Conservation (phyloP, 2,113 vertebrate species). For the Burhinus bistriatus region DNA sequence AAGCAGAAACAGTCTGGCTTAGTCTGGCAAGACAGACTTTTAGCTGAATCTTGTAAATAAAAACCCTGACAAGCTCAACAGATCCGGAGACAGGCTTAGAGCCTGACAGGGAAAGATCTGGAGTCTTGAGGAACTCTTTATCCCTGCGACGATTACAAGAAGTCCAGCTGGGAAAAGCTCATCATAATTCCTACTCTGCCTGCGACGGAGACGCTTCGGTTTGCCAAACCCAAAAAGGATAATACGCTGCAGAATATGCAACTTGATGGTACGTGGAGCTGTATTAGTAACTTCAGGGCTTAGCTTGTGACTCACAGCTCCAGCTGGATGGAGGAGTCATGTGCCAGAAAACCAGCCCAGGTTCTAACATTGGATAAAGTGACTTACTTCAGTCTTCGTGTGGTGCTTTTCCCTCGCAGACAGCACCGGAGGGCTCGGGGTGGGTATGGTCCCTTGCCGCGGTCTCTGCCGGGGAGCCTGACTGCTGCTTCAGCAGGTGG, state of each 20-base stretch:
- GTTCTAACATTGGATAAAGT: not conserved
- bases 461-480: not conserved
- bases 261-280: not conserved
- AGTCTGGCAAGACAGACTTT: constrained; percentile 30
- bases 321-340: not conserved
- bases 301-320: not conserved
- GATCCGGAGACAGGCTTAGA: constrained; percentile 1
- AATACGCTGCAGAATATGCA: not conserved
- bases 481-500: not conserved
- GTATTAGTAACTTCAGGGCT: not conserved
- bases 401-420: not conserved
- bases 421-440: too few relatives aligned
- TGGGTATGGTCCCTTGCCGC: not conserved
- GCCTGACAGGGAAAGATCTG: constrained; percentile 4
- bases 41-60: constrained; percentile 36
- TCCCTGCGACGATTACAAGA: constrained; percentile 9
- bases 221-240: not conserved
- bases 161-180: constrained; percentile 56
- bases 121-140: constrained; percentile 13
- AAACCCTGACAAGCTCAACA: constrained; percentile 16
- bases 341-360: not conserved
- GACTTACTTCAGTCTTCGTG: not conserved
- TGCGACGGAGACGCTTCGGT: fast-evolving
- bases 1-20: not conserved
- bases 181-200: constrained; percentile 18